Evolutionary conservation across 2,113 vertebrate species (phyloP).

Genomic region (Cololabis saira): DNA sequence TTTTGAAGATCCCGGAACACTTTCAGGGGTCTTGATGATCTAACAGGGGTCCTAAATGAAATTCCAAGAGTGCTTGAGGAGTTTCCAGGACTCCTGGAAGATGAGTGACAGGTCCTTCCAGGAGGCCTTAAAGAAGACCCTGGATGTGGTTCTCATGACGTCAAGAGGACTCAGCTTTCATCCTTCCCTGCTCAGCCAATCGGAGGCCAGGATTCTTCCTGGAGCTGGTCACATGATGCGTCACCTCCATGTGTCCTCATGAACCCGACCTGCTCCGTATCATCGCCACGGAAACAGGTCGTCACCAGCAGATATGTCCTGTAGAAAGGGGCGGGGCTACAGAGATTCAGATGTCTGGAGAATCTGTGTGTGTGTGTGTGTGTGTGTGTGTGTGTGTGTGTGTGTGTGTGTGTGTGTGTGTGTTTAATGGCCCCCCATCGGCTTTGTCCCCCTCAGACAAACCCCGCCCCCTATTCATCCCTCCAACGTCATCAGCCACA

Average conservation of each 20-base stretch:
- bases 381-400: too few relatives aligned
- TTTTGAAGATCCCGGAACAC: too few relatives aligned
- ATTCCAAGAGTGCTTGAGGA: too few relatives aligned
- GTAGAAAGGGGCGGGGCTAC: constrained; percentile 41
- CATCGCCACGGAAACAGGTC: constrained; percentile 43
- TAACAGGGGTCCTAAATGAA: too few relatives aligned
- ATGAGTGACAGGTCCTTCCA: too few relatives aligned
- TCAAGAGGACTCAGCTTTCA: neutral
- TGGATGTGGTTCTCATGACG: too few relatives aligned
- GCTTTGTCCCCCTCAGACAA: constrained; percentile 59
- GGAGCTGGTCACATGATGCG: too few relatives aligned
- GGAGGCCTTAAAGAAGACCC: neutral
- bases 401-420: too few relatives aligned
- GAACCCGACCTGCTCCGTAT: constrained; percentile 47
- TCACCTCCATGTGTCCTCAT: too few relatives aligned
- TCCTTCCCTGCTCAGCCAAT: constrained; percentile 2
- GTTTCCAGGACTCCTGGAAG: neutral
- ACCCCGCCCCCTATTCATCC: constrained; percentile 49
- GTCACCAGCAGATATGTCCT: constrained; percentile 55
- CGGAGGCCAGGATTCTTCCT: neutral
- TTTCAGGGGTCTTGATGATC: too few relatives aligned
- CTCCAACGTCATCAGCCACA: constrained; percentile 54
- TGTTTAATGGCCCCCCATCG: constrained; percentile 54
- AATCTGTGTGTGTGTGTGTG: too few relatives aligned
- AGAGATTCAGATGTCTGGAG: constrained; percentile 27